Evolutionary conservation across 2,888 invertebrate species (phyloP).

Genomic region (Bembecia ichneumoniformis): DNA sequence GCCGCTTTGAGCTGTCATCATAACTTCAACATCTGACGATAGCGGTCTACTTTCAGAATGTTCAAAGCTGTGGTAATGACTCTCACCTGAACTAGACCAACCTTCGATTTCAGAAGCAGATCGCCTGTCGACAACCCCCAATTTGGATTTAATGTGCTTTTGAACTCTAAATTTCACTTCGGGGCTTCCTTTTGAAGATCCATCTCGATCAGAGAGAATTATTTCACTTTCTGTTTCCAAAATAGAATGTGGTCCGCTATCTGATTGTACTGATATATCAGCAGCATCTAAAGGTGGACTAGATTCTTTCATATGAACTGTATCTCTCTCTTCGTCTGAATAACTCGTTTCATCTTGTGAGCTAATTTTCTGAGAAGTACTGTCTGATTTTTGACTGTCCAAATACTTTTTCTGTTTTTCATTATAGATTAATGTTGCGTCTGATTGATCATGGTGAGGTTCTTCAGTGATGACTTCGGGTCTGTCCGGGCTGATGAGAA

Average conservation of each 20-base stretch:
- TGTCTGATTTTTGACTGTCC: slow-evolving; percentile 58
- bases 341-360: slow-evolving; percentile 59
- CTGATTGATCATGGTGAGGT: slow-evolving; percentile 56
- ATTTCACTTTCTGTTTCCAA: slow-evolving; percentile 66
- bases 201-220: slow-evolving; percentile 52
- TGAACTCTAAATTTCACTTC: slow-evolving; percentile 58
- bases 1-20: slow-evolving; percentile 80
- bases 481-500: slow-evolving; percentile 66
- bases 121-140: slow-evolving; percentile 74
- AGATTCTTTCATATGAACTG: slow-evolving; percentile 52
- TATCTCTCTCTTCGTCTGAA: slow-evolving; percentile 71
- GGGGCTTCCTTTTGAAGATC: slow-evolving; percentile 59
- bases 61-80: slow-evolving; percentile 91
- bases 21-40: slow-evolving; percentile 89
- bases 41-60: slow-evolving; percentile 85
- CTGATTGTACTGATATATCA: slow-evolving; percentile 56
- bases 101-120: slow-evolving; percentile 85
- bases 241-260: slow-evolving; percentile 67
- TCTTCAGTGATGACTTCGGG: slow-evolving; percentile 75
- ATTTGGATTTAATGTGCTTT: slow-evolving; percentile 61
- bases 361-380: slow-evolving; percentile 45
- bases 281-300: slow-evolving; percentile 53
- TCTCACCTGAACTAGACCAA: slow-evolving; percentile 90
- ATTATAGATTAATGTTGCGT: slow-evolving; percentile 23
- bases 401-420: slow-evolving; percentile 29